Base-by-base conservation (phyloP, 1,140 invertebrate species). In the Cotesia vestalis region DNA sequence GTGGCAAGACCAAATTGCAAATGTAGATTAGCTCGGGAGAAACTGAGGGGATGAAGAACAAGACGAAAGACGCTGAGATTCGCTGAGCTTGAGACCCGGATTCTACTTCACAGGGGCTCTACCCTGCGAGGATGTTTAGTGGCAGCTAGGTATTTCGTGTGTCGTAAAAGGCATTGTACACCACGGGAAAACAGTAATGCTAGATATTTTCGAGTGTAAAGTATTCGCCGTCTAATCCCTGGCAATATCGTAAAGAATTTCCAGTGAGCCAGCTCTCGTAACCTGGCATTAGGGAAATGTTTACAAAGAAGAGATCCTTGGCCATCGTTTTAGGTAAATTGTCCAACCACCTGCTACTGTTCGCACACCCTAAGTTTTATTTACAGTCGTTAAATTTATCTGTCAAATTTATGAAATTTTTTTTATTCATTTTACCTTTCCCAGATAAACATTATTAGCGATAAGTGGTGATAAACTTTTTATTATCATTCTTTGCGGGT, bases 191-290 rank as follows among this genome's bases (percentile, higher is more conserved):
- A 27, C 27, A 27, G 27, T 27, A 27, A 27, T 27, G 27, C 27
- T 27, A 85, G 79, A 85, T 76, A 72, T 82, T 81, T 86, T 80
- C 83, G 77, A 86, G 84, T 87, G 85, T 86, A 80, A 87, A 86
- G 86, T 87, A 86, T 87, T 85, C 82, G 76, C 51, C 81, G 84
- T 84, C 82, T 87, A 87, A 87, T 87, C 85, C 84, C 80, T n/a
- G 40, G 83, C 85, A 87, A 86, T 87, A 87, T 86, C 85, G 82
- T 87, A 87, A 87, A 87, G 83, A 86, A 86, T 46, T 46, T 46
- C 6, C 68, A 74, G 75, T 69, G 75, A 75, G 76, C 68, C 35
- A 20, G 4, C 27, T 81, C 81, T 85, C 84, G 83, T 86, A 87
- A 86, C 85, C 84, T 79, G 81, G 84, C 80, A 86, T 86, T 86